phyloP scores from a whole-genome alignment of 2,797 vertebrate genomes.

The Tangara arthus region DNA sequence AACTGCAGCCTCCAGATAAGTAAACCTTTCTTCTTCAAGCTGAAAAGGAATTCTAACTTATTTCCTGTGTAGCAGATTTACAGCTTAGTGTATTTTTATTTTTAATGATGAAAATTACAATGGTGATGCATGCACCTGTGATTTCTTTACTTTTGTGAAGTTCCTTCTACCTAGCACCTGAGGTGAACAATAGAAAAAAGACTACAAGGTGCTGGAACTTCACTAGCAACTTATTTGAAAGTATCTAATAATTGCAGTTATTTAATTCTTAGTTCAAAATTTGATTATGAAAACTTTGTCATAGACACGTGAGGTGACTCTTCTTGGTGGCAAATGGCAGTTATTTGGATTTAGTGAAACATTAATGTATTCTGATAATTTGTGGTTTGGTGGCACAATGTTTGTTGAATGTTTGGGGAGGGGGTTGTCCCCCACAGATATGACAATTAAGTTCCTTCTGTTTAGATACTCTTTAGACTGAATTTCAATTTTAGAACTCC shows the following conservation, averaged over 20 bases:
- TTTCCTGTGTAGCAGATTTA: background rate
- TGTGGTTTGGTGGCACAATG: background rate
- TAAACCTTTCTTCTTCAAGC: background rate
- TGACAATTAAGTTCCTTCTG: background rate
- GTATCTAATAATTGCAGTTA: background rate
- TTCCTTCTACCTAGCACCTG: background rate
- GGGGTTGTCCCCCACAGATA: accelerated
- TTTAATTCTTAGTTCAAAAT: background rate
- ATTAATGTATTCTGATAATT: background rate
- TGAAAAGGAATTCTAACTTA: background rate
- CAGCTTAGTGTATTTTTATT: background rate
- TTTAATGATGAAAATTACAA: background rate
- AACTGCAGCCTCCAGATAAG: background rate
- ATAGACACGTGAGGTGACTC: background rate
- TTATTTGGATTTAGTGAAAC: background rate
- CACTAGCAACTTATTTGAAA: background rate
- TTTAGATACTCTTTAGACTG: background rate
- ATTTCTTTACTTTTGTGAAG: background rate
- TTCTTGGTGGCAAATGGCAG: background rate
- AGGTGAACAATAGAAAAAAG: background rate
- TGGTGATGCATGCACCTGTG: background rate
- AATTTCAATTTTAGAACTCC: background rate
- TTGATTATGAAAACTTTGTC: background rate
- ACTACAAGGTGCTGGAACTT: background rate
- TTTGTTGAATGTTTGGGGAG: background rate